A percentile compares a stretch with the other conserved stretches of the same genome.
These are phyloP conservation scores for Anseranas semipalmata DNA, from an alignment of 2,113 vertebrate genomes.

Conservation along the genomic window DNA sequence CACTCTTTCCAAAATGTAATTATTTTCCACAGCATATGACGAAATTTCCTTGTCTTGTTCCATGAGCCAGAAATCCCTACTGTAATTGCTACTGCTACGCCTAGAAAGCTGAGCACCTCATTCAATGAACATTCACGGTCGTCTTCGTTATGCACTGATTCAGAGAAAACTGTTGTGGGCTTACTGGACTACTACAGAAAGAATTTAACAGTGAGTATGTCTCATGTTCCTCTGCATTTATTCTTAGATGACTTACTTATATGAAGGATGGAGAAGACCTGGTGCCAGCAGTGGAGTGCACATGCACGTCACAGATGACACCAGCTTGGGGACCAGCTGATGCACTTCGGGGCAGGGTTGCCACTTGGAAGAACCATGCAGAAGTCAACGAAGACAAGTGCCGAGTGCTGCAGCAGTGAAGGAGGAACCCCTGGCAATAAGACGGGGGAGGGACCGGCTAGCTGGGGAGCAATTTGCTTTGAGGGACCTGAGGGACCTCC, in stretches of 20 bases:
- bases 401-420: too few species aligned
- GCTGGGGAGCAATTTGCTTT: neutral
- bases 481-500: neutral
- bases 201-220: too few species aligned
- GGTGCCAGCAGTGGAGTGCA: neutral
- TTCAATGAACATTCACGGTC: neutral
- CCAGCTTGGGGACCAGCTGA: neutral
- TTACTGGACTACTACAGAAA: neutral
- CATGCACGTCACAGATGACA: neutral
- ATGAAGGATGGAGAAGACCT: neutral
- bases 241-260: neutral
- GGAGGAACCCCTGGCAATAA: neutral
- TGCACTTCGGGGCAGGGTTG: neutral
- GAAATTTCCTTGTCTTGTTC: neutral
- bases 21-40: neutral
- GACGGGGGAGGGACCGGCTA: neutral
- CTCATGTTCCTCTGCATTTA: neutral
- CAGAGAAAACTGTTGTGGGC: neutral
- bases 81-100: neutral
- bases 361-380: neutral
- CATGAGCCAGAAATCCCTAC: neutral
- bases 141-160: neutral
- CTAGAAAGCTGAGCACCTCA: neutral
- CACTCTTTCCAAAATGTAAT: neutral
- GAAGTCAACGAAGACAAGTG: neutral